These are phyloP conservation scores for Caenorhabditis macrosperma DNA, from an alignment of 2,888 invertebrate species.

Conservation along the genomic window DNA sequence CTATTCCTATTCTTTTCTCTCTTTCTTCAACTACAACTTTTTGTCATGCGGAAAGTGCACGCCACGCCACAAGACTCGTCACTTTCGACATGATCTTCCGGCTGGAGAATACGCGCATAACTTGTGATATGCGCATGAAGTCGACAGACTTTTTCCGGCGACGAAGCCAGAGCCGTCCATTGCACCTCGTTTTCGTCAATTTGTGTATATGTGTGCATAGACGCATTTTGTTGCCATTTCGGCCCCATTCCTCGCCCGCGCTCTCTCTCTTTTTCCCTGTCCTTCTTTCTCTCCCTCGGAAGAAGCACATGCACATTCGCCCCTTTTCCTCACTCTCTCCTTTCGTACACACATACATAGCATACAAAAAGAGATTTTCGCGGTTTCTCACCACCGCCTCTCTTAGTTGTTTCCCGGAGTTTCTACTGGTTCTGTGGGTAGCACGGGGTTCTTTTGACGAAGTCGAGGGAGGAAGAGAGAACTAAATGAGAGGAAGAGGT, in stretches of 20 bases:
- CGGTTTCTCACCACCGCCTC: constrained; percentile 1
- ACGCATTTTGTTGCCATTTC: constrained; percentile 41
- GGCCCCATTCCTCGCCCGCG: neutral
- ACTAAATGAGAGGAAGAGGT: neutral
- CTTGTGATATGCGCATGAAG: neutral
- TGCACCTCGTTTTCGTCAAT: constrained; percentile 29
- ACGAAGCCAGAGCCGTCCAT: too few relatives aligned
- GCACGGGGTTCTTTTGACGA: neutral
- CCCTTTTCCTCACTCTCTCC: neutral
- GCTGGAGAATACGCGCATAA: constrained; percentile 6
- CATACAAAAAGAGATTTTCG: constrained; percentile 43
- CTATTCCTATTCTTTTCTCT: neutral
- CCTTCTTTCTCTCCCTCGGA: neutral
- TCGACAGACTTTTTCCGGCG: neutral
- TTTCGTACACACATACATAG: constrained; percentile 40
- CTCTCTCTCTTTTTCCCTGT: constrained; percentile 1
- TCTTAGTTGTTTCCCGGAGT: neutral
- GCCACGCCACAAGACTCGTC: neutral
- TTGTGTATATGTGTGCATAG: constrained; percentile 27
- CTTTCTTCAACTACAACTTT: neutral
- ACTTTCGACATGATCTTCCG: constrained; percentile 1
- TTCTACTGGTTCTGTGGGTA: neutral
- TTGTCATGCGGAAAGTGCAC: constrained; percentile 30
- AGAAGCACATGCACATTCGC: constrained; percentile 3
- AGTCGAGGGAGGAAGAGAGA: neutral